Conservation (phyloP, 2,888 invertebrate genomes). For the Arge pagana region DNA sequence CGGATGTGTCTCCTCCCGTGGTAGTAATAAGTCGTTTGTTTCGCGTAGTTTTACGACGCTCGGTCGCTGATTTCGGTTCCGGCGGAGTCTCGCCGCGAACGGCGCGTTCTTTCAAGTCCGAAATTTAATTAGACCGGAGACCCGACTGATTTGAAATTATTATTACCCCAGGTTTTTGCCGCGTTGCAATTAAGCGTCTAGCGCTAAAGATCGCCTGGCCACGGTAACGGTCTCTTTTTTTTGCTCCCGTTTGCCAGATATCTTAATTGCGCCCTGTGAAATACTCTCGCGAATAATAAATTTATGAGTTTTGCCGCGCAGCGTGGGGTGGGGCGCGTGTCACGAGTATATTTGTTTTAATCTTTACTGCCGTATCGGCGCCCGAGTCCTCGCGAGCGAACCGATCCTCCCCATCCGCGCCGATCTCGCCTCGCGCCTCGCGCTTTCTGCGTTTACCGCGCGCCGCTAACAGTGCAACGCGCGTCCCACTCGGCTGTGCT, state of each 20-base stretch:
- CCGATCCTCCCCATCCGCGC: constrained; percentile 10
- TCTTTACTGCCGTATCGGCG: constrained; percentile 11
- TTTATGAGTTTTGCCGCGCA: constrained; percentile 39
- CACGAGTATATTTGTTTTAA: constrained; percentile 19
- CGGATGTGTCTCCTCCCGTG: neutral
- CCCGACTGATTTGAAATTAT: constrained; percentile 48
- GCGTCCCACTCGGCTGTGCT: too few relatives aligned
- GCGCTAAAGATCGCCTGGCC: constrained; percentile 32
- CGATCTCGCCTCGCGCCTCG: neutral
- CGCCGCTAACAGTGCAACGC: too few relatives aligned
- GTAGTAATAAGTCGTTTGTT: neutral
- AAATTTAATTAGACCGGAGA: constrained; percentile 50
- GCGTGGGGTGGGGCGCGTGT: constrained; percentile 17
- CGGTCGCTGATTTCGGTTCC: neutral
- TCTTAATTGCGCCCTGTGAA: constrained; percentile 47
- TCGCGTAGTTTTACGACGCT: neutral
- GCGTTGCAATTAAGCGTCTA: constrained; percentile 44
- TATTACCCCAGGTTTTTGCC: constrained; percentile 43
- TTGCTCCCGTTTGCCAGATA: constrained; percentile 38
- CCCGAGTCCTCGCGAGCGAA: neutral
- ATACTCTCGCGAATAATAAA: constrained; percentile 48
- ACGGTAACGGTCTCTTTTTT: constrained; percentile 29
- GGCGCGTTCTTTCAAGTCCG: constrained; percentile 37
- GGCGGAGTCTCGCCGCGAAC: neutral
- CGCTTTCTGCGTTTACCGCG: too few relatives aligned